phyloP scores from a whole-genome alignment of 2,113 vertebrate genomes.

The Todiramphus chloris region DNA sequence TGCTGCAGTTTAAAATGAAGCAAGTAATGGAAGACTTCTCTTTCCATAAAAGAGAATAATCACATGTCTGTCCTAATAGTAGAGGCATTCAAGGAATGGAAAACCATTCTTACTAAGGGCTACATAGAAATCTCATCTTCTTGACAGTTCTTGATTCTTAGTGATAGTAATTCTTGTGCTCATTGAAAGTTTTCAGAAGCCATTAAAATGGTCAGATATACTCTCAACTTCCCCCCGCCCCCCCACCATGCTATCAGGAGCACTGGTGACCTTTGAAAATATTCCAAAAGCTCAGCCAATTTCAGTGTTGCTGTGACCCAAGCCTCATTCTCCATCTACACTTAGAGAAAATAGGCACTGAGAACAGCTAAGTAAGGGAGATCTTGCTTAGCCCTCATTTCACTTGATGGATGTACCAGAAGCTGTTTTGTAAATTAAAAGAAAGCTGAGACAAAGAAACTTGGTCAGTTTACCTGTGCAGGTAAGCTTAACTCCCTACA shows the following conservation, averaged over 20 bases:
- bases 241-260: neutral
- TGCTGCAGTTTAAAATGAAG: neutral
- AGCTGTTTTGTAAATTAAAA: neutral
- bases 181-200: neutral
- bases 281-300: neutral
- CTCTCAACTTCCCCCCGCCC: neutral
- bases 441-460: neutral
- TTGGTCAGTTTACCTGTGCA: neutral
- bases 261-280: neutral
- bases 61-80: neutral
- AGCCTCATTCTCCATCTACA: neutral
- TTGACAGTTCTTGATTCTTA: neutral
- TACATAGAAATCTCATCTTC: neutral
- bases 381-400: neutral
- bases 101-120: neutral
- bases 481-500: neutral
- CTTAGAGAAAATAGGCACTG: neutral
- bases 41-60: neutral
- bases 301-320: neutral
- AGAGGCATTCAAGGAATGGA: neutral
- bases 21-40: neutral
- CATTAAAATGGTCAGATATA: neutral
- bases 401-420: neutral
- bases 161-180: neutral
- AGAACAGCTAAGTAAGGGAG: neutral